Evolutionary conservation across 2,797 vertebrate species (phyloP).

Genomic region (Pseudopleuronectes americanus): DNA sequence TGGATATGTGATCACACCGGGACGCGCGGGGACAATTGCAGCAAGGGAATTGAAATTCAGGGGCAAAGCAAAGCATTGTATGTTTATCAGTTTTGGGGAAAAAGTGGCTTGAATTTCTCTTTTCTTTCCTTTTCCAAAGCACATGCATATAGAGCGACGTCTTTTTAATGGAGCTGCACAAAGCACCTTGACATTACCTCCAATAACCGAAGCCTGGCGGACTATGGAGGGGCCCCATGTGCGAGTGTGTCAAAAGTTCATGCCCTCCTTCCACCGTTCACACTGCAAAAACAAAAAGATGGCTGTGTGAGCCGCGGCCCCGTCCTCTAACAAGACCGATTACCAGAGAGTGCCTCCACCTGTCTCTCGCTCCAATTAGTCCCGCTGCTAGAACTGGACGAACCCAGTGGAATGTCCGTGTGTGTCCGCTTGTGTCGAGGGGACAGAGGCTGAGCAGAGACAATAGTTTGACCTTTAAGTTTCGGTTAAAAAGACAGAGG

Average conservation of each 20-base stretch:
- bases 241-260: slow-evolving; percentile 87
- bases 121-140: neutral
- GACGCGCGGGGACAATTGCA: neutral
- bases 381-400: slow-evolving; percentile 54
- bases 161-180: slow-evolving; percentile 22
- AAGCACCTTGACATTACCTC: slow-evolving; percentile 53
- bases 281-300: slow-evolving; percentile 90
- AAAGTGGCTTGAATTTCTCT: neutral
- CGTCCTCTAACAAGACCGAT: slow-evolving; percentile 88
- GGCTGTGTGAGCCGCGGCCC: slow-evolving; percentile 78
- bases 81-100: neutral
- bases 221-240: slow-evolving; percentile 58
- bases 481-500: slow-evolving; percentile 3
- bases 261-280: slow-evolving; percentile 83
- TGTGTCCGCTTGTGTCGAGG: slow-evolving; percentile 2
- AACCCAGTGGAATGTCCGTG: slow-evolving; percentile 2
- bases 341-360: slow-evolving; percentile 87
- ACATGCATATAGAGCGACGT: neutral
- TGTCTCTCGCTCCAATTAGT: slow-evolving; percentile 89
- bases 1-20: neutral
- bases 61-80: neutral
- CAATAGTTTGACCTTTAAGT: neutral
- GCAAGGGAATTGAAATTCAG: neutral
- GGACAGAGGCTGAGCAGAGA: slow-evolving; percentile 18
- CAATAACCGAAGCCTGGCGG: slow-evolving; percentile 55